These are phyloP conservation scores for Tinea semifulvella DNA, from an alignment of 2,888 invertebrate genomes.

Conservation along the genomic window DNA sequence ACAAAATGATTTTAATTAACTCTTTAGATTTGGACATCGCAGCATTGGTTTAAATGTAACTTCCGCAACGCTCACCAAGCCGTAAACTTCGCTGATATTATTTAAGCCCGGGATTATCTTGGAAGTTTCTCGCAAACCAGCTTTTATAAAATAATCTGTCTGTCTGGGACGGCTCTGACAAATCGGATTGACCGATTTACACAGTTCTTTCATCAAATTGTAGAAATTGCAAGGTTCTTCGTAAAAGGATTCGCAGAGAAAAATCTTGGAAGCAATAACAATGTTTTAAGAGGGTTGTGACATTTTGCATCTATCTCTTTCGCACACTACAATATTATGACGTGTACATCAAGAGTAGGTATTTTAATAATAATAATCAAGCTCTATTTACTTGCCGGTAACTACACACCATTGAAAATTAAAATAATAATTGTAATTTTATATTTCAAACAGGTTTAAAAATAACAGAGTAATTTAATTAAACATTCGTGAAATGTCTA, in stretches of 20 bases:
- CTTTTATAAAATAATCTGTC: constrained; percentile 14
- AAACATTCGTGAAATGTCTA: neutral
- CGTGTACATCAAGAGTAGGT: no score
- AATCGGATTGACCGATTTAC: constrained; percentile 14
- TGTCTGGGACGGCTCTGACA: constrained; percentile 12
- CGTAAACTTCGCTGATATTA: constrained; percentile 12
- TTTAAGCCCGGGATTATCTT: constrained; percentile 12
- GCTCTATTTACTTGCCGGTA: no score
- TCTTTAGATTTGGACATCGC: neutral
- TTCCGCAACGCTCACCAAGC: neutral
- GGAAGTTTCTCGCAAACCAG: constrained; percentile 9
- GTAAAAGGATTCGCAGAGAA: constrained; percentile 3
- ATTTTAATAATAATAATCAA: no score
- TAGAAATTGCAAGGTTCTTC: constrained; percentile 5
- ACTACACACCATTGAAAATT: no score
- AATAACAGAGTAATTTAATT: neutral
- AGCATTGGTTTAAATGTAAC: constrained; percentile 9
- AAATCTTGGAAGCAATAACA: constrained; percentile 3
- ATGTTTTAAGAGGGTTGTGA: no score
- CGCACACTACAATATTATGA: no score
- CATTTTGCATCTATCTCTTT: no score
- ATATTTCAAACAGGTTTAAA: no score
- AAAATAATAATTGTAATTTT: no score
- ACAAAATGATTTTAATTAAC: constrained; percentile 9
- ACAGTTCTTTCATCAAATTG: constrained; percentile 11